These are phyloP conservation scores for Caenorhabditis macrosperma DNA, from an alignment of 2,888 invertebrate species.

Conservation along the genomic window DNA sequence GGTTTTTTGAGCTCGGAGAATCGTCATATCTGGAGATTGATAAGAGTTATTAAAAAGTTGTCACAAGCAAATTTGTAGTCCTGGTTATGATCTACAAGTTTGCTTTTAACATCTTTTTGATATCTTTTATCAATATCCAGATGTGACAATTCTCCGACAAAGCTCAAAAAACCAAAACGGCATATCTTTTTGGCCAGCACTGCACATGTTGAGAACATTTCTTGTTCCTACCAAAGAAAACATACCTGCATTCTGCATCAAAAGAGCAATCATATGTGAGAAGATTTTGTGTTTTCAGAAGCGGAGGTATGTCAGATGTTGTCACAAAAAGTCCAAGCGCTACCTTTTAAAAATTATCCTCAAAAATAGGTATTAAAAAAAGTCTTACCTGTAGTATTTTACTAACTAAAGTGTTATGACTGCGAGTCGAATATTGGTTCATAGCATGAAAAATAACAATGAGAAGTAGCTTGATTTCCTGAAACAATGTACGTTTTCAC, in stretches of 20 bases:
- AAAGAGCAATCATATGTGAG: slow-evolving; percentile 77
- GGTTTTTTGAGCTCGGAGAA: too few species aligned
- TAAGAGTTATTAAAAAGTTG: too few species aligned
- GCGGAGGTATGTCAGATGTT: slow-evolving; percentile 73
- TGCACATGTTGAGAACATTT: too few species aligned
- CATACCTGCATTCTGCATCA: slow-evolving; percentile 72
- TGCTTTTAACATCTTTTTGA: too few species aligned
- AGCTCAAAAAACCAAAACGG: too few species aligned
- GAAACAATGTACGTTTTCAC: background rate
- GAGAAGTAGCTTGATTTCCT: background rate
- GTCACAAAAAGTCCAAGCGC: slow-evolving; percentile 79
- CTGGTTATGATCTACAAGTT: too few species aligned
- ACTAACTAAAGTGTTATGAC: slow-evolving; percentile 65
- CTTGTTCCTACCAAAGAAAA: background rate
- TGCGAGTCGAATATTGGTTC: slow-evolving; percentile 33
- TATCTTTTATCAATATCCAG: too few species aligned
- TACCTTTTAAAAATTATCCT: slow-evolving; percentile 63
- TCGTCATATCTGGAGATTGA: too few species aligned
- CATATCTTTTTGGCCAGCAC: too few species aligned
- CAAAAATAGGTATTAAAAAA: too few species aligned
- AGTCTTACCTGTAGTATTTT: slow-evolving; percentile 66
- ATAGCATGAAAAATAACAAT: slow-evolving; percentile 17
- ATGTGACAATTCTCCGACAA: too few species aligned
- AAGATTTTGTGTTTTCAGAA: slow-evolving; percentile 62
- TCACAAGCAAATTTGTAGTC: too few species aligned